phyloP scores from a whole-genome alignment of 1,140 invertebrate species.

The Telenomus remus region DNA sequence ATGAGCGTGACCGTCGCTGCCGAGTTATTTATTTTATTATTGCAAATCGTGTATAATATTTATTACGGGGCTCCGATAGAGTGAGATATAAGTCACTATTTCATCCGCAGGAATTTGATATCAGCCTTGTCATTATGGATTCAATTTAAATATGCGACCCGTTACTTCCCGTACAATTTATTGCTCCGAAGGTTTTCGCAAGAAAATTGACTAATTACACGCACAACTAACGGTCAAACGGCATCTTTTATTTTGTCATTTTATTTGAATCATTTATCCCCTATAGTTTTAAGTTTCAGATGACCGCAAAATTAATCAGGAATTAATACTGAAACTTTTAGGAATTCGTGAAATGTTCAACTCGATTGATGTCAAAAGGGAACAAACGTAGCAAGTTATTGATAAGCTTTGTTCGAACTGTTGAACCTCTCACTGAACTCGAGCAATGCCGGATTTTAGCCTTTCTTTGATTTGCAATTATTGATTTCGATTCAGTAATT shows the following conservation, averaged over 20 bases:
- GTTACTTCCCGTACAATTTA: conserved; percentile 17
- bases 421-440: not conserved
- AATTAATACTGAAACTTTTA: no score
- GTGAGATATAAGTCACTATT: conserved; percentile 20
- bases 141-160: conserved; percentile 45
- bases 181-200: not conserved
- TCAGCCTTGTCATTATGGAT: conserved; percentile 35
- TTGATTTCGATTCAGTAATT: conserved; percentile 6
- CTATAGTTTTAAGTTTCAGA: not conserved
- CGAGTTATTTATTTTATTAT: conserved; percentile 34
- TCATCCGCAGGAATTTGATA: conserved; percentile 31
- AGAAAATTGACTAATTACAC: conserved; percentile 38
- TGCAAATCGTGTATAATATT: conserved; percentile 21
- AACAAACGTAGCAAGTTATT: no score
- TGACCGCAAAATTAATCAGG: no score
- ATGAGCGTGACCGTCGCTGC: not conserved
- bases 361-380: no score
- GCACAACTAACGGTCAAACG: conserved; percentile 10
- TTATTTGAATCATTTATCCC: no score
- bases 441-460: no score
- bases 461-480: not conserved
- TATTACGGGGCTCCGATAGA: conserved; percentile 18
- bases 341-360: no score
- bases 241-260: no score
- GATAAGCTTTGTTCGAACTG: no score